Percentiles rank a stretch among this genome's conserved stretches.
Conservation (phyloP, 2,797 vertebrate genomes). For the Salarias fasciatus region DNA sequence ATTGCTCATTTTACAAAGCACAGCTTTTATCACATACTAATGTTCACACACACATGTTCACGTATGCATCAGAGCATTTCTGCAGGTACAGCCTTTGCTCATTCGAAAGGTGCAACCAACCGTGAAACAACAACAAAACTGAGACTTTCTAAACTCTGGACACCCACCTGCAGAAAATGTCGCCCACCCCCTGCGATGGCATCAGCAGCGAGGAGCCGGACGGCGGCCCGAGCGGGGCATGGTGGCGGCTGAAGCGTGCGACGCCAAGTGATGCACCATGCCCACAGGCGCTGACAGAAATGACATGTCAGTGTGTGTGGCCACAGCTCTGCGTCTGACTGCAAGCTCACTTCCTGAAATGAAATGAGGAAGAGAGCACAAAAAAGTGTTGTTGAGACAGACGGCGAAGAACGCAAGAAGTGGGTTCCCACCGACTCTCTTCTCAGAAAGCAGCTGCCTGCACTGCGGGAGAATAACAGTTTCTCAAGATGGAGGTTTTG, state of each 20-base stretch:
- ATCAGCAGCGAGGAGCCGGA: conserved; percentile 32
- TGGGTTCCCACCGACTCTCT: not conserved
- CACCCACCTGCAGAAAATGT: conserved; percentile 33
- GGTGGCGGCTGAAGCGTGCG: conserved; percentile 10
- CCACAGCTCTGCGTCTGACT: conserved; percentile 50
- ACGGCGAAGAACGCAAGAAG: not conserved
- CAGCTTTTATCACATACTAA: not conserved
- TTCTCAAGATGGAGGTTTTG: too few species aligned
- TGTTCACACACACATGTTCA: too few species aligned
- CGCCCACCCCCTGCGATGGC: conserved; percentile 25
- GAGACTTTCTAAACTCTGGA: not conserved
- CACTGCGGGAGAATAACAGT: too few species aligned
- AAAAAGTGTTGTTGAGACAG: conserved; percentile 24
- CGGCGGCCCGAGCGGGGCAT: conserved; percentile 21
- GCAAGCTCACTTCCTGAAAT: conserved; percentile 76
- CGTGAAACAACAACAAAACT: too few species aligned
- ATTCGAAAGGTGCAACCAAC: too few species aligned
- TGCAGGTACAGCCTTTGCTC: too few species aligned
- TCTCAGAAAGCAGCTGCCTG: too few species aligned
- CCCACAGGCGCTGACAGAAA: conserved; percentile 21
- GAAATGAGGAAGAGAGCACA: conserved; percentile 79
- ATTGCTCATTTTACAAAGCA: conserved; percentile 2
- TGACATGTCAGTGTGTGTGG: conserved; percentile 36
- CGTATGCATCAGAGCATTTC: too few species aligned
- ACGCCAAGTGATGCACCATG: conserved; percentile 17